A percentile compares a stretch with the other conserved stretches of the same genome.
These are phyloP conservation scores for Ardeotis arabs DNA, from an alignment of 2,113 vertebrate genomes.

Conservation along the genomic window DNA sequence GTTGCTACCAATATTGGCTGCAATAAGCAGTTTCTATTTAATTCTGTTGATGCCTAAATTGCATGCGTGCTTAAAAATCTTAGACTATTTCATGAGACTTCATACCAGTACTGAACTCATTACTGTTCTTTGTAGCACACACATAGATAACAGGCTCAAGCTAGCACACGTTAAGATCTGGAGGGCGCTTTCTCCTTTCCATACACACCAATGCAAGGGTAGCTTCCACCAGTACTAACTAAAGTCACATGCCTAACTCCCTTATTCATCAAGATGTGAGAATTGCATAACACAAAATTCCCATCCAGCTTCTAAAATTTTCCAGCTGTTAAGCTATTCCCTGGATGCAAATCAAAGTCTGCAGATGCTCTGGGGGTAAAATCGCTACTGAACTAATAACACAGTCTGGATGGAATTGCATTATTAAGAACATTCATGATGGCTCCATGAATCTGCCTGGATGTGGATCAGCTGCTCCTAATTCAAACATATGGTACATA, in stretches of 20 bases:
- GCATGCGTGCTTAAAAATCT: neutral
- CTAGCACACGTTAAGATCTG: neutral
- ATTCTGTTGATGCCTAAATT: neutral
- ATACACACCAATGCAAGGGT: neutral
- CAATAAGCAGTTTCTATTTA: neutral
- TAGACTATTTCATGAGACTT: neutral
- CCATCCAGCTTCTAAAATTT: neutral
- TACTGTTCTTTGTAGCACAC: neutral
- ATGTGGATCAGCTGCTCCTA: neutral
- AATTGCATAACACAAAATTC: neutral
- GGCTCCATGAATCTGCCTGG: neutral
- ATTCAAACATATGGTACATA: neutral
- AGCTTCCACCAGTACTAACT: neutral
- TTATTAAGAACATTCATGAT: neutral
- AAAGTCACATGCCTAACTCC: neutral
- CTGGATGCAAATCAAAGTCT: slow-evolving; percentile 35
- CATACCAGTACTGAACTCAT: neutral
- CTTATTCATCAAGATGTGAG: neutral
- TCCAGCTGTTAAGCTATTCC: slow-evolving; percentile 21
- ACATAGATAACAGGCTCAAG: neutral
- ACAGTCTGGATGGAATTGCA: neutral
- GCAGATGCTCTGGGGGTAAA: slow-evolving; percentile 23
- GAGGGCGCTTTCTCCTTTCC: neutral
- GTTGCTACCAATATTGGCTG: neutral
- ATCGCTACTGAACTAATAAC: neutral